These are phyloP conservation scores for Martes martes DNA, from an alignment of 2,113 vertebrate genomes.

Conservation along the genomic window DNA sequence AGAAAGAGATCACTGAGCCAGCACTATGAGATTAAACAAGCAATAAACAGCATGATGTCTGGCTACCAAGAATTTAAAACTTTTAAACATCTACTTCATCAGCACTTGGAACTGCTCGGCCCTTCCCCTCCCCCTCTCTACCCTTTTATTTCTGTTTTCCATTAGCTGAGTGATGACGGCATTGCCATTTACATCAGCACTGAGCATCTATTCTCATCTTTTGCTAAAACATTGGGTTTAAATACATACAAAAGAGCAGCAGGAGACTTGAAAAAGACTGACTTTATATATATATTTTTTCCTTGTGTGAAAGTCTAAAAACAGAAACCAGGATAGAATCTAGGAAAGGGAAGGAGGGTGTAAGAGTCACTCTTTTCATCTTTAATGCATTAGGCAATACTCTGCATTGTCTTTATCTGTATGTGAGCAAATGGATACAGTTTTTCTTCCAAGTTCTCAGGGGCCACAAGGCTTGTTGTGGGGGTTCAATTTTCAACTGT, in stretches of 20 bases:
- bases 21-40: background rate
- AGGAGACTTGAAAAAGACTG: slow-evolving; percentile 55
- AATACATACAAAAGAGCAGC: slow-evolving; percentile 66
- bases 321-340: slow-evolving; percentile 35
- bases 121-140: background rate
- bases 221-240: slow-evolving; percentile 61
- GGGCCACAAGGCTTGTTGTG: background rate
- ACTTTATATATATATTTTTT: slow-evolving; percentile 40
- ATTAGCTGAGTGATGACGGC: background rate
- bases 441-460: background rate
- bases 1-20: background rate
- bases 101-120: background rate
- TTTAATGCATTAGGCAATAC: background rate
- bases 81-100: background rate
- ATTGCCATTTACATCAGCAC: slow-evolving; percentile 50
- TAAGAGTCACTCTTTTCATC: slow-evolving; percentile 27
- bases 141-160: slow-evolving; percentile 47
- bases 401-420: background rate
- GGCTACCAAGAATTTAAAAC: background rate
- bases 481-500: background rate
- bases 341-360: slow-evolving; percentile 1
- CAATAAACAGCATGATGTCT: background rate
- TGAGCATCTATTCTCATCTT: slow-evolving; percentile 54
- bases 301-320: slow-evolving; percentile 59
- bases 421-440: background rate